A percentile compares a stretch with the other conserved stretches of the same genome.
Evolutionary conservation across 2,888 invertebrate genomes (phyloP).

Genomic region (Drosophila aldrichi): DNA sequence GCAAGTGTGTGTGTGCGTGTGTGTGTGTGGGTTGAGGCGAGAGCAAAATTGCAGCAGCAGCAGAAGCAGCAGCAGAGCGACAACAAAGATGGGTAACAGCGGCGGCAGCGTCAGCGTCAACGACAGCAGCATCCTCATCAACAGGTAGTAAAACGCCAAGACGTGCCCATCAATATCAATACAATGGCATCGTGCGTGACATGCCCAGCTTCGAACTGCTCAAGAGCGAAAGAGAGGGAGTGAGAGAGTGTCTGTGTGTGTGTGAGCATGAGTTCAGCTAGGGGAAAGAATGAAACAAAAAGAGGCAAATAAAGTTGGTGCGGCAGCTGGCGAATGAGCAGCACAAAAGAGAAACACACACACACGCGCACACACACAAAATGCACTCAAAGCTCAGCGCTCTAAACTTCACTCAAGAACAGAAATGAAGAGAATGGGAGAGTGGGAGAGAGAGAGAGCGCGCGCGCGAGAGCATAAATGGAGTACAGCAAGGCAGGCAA

Average conservation of each 20-base stretch:
- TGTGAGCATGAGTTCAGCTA: neutral
- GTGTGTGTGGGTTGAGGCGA: conserved; percentile 34
- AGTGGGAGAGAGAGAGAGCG: neutral
- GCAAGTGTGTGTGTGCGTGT: conserved; percentile 11
- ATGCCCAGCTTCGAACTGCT: conserved; percentile 56
- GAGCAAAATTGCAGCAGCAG: conserved; percentile 46
- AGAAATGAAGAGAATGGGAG: neutral
- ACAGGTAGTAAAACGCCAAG: conserved; percentile 83
- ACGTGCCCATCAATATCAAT: conserved; percentile 79
- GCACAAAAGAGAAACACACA: neutral
- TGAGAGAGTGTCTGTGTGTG: neutral
- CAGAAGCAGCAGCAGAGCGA: conserved; percentile 8
- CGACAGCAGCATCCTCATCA: conserved; percentile 61
- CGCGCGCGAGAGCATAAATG: neutral
- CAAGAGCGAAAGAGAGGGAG: neutral
- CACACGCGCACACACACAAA: neutral
- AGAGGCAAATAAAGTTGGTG: neutral
- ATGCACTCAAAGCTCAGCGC: conserved; percentile 25
- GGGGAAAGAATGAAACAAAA: conserved; percentile 4
- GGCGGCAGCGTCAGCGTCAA: neutral
- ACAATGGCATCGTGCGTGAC: conserved; percentile 77
- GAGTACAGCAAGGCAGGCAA: conserved; percentile 27
- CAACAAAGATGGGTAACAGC: conserved; percentile 11
- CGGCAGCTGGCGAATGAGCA: conserved; percentile 53
- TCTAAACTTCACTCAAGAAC: conserved; percentile 47